A percentile compares a stretch with the other conserved stretches of the same genome.
phyloP scores from a whole-genome alignment of 2,888 invertebrate species.

The Odontomyia ornata region DNA sequence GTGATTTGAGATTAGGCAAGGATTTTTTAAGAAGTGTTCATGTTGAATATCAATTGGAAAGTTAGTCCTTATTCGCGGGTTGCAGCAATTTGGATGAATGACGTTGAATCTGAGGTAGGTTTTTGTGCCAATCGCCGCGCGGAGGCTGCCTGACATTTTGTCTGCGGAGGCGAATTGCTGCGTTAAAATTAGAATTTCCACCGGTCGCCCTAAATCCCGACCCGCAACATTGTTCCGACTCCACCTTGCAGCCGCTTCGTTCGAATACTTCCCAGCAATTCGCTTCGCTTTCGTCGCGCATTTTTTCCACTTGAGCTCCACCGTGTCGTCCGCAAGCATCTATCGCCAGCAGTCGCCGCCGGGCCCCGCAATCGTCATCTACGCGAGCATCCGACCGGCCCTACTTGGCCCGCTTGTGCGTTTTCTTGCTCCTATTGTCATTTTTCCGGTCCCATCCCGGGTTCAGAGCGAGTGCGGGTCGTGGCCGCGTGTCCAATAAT shows the following conservation, averaged over 20 bases:
- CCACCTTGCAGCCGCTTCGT: conserved; percentile 2
- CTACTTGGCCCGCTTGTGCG: conserved; percentile 15
- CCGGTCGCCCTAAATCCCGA: too few relatives aligned
- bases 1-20: too few relatives aligned
- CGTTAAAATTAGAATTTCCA: too few relatives aligned
- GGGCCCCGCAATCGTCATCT: conserved; percentile 30
- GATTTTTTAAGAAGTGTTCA: too few relatives aligned
- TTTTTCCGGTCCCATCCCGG: conserved; percentile 17
- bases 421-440: conserved; percentile 33
- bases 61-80: too few relatives aligned
- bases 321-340: neutral
- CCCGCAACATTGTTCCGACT: neutral
- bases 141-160: too few relatives aligned
- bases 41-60: too few relatives aligned
- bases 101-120: too few relatives aligned
- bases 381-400: conserved; percentile 1
- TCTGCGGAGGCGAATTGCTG: too few relatives aligned
- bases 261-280: neutral
- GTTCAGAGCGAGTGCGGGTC: conserved; percentile 8
- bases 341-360: conserved; percentile 1
- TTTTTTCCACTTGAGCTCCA: neutral
- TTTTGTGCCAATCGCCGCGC: too few relatives aligned
- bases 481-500: conserved; percentile 17
- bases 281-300: conserved; percentile 27
- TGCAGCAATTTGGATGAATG: too few relatives aligned